Evolutionary conservation across 92 coral and sea anemone genomes (phyloP).

Genomic region (Phymanthus crucifer): DNA sequence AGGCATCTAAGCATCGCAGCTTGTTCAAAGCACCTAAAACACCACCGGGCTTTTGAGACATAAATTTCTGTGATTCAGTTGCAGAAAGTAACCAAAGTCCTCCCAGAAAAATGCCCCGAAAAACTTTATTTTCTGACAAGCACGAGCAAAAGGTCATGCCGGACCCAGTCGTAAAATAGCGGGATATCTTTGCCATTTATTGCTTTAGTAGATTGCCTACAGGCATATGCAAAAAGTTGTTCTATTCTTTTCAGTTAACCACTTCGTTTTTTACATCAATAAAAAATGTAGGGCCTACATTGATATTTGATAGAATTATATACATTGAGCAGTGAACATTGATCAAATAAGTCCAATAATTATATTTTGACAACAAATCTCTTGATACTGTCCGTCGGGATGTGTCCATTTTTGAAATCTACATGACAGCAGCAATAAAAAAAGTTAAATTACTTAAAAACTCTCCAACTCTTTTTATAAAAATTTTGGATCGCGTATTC

Average conservation of each 20-base stretch:
- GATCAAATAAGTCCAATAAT: too few relatives aligned
- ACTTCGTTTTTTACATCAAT: background rate
- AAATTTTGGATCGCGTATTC: conserved; percentile 7
- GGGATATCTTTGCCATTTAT: too few relatives aligned
- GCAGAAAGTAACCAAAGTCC: background rate
- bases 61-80: background rate
- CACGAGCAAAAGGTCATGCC: background rate
- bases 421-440: background rate
- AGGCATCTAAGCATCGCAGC: background rate
- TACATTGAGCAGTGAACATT: too few relatives aligned
- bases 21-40: conserved; percentile 1
- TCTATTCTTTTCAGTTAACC: too few relatives aligned
- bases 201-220: too few relatives aligned
- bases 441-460: background rate
- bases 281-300: too few relatives aligned
- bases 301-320: too few relatives aligned
- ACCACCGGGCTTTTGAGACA: background rate
- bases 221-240: too few relatives aligned
- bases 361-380: too few relatives aligned
- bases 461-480: conserved; percentile 7
- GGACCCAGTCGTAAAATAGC: background rate
- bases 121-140: background rate
- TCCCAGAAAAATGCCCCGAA: background rate
- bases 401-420: background rate
- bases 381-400: background rate